Conservation (phyloP, 2,113 vertebrate genomes). For the Budorcas taxicolor region DNA sequence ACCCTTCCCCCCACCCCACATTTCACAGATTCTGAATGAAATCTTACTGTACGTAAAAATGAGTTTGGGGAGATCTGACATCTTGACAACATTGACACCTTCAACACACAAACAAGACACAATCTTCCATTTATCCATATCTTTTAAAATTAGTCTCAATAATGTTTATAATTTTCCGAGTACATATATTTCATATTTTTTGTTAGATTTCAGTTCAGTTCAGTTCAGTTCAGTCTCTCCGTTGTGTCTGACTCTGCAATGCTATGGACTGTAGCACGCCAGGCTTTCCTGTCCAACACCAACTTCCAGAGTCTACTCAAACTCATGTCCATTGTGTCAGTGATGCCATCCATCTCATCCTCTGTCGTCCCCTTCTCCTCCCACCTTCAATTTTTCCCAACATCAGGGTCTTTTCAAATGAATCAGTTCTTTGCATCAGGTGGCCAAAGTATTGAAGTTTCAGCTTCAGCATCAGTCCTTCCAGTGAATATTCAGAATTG, state of each 20-base stretch:
- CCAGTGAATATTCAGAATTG: not conserved
- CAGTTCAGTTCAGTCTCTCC: not conserved
- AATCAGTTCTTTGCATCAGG: not conserved
- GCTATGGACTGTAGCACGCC: not conserved
- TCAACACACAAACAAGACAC: not conserved
- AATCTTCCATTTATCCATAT: not conserved
- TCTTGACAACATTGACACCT: not conserved
- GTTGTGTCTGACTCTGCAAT: not conserved
- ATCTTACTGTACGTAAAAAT: not conserved
- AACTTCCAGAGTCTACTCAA: not conserved
- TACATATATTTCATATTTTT: not conserved
- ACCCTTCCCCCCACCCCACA: accelerated
- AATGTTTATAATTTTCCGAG: not conserved
- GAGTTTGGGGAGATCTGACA: not conserved
- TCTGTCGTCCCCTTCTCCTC: not conserved
- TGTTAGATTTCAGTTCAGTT: not conserved
- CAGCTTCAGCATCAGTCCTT: not conserved
- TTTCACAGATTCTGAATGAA: not conserved
- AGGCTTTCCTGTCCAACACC: not conserved
- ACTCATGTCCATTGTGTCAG: not conserved
- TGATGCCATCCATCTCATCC: not conserved
- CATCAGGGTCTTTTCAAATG: not conserved
- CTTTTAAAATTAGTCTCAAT: not conserved
- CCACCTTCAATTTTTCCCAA: not conserved
- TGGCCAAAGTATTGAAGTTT: not conserved